Evolutionary conservation across 2,888 invertebrate genomes (phyloP), one percentile per base, ranked within the genome.

Genomic region (Drosophila pseudotakahashii): DNA sequence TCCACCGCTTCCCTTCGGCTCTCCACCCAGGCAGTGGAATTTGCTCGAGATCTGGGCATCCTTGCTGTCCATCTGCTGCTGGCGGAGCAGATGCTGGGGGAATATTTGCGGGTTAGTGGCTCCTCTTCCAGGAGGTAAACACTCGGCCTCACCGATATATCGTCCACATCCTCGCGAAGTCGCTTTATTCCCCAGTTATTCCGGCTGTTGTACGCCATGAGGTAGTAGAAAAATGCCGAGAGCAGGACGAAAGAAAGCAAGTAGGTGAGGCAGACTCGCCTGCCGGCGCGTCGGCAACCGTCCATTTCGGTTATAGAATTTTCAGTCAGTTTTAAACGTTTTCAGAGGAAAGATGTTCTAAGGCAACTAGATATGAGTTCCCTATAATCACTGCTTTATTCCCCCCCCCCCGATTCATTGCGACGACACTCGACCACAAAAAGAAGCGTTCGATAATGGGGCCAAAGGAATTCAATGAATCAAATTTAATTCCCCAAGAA

Each of bases 161-260:
- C 51, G 0, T 61, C 44, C 10, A 86, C 16, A 3, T 86, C 76
- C 13, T 73, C 62, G 0, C 63, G 69, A 4, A 82, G 36, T 0
- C 47, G 39, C 0, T 19, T 1, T 3, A 86, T 19, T 13, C 61
- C 69, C 0, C 6, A 6, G 1, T 16, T 39, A 3, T 60, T 83
- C 7, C 23, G 57, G 9, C 14, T 66, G 34, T 64, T 80, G 11
- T 26, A 57, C 16, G 52, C 51, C 59, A 83, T 58, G 6, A 81
- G 13, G 9, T 59, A 19, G 23, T 76, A 72, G 14, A 83, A 76
- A 47, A 82, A 86, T 0, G 53, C 2, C 0, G 58, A n/a, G 2
- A 83, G 42, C 7, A 83, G 10, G 1, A 11, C 3, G 42, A 83
- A 78, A 3, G 82, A 68, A 1, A 78, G 6, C 0, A 81, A 3